phyloP scores from a whole-genome alignment of 1,140 invertebrate genomes.

The Aphelinus atriplicis region DNA sequence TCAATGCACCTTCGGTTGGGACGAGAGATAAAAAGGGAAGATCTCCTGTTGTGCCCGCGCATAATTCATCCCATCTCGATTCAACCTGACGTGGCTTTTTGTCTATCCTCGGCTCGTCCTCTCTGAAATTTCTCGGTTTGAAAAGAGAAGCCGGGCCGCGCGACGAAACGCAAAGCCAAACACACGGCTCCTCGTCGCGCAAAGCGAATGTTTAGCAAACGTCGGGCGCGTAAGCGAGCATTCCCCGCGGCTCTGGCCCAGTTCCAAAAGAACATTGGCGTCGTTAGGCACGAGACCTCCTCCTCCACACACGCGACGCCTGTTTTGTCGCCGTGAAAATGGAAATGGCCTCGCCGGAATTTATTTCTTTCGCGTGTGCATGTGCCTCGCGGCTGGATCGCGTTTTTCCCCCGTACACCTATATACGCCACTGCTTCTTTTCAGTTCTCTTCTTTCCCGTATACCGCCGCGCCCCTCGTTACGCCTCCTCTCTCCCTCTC shows the following conservation, averaged over 20 bases:
- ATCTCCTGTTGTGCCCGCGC: too few species aligned
- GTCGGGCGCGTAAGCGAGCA: not conserved
- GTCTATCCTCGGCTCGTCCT: not conserved
- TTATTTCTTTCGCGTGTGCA: conserved; percentile 8
- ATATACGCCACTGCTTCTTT: too few species aligned
- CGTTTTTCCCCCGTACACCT: too few species aligned
- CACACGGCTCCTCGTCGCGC: too few species aligned
- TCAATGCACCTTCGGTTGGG: too few species aligned
- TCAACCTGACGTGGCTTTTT: not conserved
- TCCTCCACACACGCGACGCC: not conserved
- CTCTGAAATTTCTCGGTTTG: not conserved
- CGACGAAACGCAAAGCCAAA: too few species aligned
- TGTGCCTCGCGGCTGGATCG: not conserved
- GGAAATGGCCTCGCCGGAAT: conserved; percentile 6
- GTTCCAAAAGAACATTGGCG: conserved; percentile 40
- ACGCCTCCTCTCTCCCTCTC: too few species aligned
- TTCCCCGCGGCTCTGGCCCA: conserved; percentile 27
- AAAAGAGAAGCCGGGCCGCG: not conserved
- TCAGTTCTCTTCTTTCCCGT: too few species aligned
- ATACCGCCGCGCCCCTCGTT: too few species aligned
- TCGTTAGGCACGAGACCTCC: not conserved
- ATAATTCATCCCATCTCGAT: too few species aligned
- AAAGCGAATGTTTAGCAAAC: conserved; percentile 16
- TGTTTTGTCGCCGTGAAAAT: conserved; percentile 18
- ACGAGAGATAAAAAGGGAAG: too few species aligned